Percentiles rank a stretch among this genome's conserved stretches.
phyloP scores from a whole-genome alignment of 1,140 invertebrate genomes.

The Elymnias hypermnestra region DNA sequence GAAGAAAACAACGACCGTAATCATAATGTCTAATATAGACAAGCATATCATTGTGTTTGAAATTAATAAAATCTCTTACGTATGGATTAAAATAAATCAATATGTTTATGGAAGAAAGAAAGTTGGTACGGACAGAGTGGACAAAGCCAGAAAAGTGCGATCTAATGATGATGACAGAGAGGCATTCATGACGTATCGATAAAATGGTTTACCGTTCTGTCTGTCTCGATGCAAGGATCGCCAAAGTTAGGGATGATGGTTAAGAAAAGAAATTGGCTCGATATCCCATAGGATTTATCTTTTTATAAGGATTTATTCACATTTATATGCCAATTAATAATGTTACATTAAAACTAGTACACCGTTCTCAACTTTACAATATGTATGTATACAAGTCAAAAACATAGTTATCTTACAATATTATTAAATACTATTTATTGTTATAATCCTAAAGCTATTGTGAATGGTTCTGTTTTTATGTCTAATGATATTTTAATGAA shows the following conservation, averaged over 20 bases:
- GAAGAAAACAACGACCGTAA: conserved; percentile 39
- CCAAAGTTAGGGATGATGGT: conserved; percentile 56
- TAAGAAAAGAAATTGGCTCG: conserved; percentile 57
- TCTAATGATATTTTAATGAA: conserved; percentile 46
- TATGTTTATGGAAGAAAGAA: conserved; percentile 57
- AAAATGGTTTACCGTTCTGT: conserved; percentile 73
- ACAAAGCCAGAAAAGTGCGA: conserved; percentile 63
- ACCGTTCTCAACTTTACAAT: conserved; percentile 63
- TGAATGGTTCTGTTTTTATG: conserved; percentile 61
- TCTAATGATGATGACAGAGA: conserved; percentile 73
- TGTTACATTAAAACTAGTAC: conserved; percentile 66
- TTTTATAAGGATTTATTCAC: conserved; percentile 71
- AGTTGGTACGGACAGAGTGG: conserved; percentile 54
- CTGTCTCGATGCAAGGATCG: conserved; percentile 66
- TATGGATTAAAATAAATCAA: conserved; percentile 38
- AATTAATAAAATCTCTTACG: conserved; percentile 28
- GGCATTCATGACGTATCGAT: conserved; percentile 73
- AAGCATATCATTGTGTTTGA: conserved; percentile 54
- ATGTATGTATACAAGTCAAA: conserved; percentile 74
- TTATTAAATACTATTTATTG: conserved; percentile 67
- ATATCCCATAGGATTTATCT: conserved; percentile 50
- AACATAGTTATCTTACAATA: conserved; percentile 72
- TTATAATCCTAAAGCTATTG: conserved; percentile 67
- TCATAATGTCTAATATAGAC: conserved; percentile 45
- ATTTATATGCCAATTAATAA: conserved; percentile 68